Conservation (phyloP, 1,140 invertebrate genomes). For the Physella acuta region DNA sequence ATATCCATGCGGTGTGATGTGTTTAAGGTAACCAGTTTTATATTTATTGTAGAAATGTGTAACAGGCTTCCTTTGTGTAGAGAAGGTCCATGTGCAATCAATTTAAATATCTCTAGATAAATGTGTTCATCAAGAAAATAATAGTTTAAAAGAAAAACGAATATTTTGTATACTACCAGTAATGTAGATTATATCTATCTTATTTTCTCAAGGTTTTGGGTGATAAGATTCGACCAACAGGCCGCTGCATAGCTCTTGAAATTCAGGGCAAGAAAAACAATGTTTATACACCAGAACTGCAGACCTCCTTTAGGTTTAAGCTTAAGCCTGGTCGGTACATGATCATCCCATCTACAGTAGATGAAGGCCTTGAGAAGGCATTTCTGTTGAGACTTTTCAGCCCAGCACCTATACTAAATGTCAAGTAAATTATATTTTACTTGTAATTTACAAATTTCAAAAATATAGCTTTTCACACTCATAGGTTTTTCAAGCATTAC, state of each 20-base stretch:
- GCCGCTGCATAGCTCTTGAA: not conserved
- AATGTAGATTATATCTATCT: not conserved
- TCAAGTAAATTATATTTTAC: slow-evolving; percentile 26
- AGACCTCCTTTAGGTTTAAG: slow-evolving; percentile 31
- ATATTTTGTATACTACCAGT: not conserved
- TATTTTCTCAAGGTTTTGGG: not conserved
- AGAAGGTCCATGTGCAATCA: too few species aligned
- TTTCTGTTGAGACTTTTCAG: slow-evolving; percentile 32
- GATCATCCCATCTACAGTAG: slow-evolving; percentile 23
- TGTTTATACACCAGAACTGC: slow-evolving; percentile 30
- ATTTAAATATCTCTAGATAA: too few species aligned
- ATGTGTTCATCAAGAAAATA: not conserved
- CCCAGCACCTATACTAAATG: slow-evolving; percentile 19
- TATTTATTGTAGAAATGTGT: too few species aligned
- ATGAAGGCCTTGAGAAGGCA: slow-evolving; percentile 21
- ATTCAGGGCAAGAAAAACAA: slow-evolving; percentile 30
- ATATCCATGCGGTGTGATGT: slow-evolving; percentile 38
- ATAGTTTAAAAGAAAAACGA: not conserved
- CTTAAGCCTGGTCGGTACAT: slow-evolving; percentile 38
- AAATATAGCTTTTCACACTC: not conserved
- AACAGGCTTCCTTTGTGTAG: too few species aligned
- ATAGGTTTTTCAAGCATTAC: too few species aligned
- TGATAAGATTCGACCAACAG: slow-evolving; percentile 12
- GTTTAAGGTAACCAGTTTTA: slow-evolving; percentile 30
- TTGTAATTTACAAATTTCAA: not conserved